Conservation (phyloP, 2,113 vertebrate species). For the Ctenodactylus gundi region DNA sequence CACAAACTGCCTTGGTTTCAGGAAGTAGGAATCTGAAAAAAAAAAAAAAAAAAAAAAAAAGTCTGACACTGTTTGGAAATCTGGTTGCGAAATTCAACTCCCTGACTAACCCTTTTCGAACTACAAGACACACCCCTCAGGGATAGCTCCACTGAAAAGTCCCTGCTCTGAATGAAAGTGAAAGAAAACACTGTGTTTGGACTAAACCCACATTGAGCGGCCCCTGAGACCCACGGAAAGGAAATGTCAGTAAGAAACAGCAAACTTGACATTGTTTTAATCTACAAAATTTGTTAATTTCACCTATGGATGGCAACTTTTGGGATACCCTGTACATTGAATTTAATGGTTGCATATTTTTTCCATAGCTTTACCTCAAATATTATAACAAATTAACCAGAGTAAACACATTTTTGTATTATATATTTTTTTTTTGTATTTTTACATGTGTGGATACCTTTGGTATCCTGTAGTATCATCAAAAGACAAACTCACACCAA, state of each 20-base stretch:
- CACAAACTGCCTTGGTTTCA: conserved; percentile 46
- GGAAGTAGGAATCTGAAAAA: conserved; percentile 51
- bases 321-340: too few species aligned
- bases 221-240: neutral
- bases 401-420: too few species aligned
- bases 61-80: neutral
- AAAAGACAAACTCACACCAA: neutral
- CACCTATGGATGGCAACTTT: too few species aligned
- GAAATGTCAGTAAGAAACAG: neutral
- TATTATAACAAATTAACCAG: too few species aligned
- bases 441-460: too few species aligned
- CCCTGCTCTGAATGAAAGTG: neutral
- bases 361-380: too few species aligned
- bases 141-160: neutral
- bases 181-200: neutral
- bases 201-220: neutral
- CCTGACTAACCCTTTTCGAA: neutral
- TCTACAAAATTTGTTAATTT: too few species aligned
- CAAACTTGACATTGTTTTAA: neutral
- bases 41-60: conserved; percentile 12
- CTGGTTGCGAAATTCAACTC: conserved; percentile 4
- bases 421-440: too few species aligned
- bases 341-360: too few species aligned
- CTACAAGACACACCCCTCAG: conserved; percentile 9
- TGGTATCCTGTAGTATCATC: too few species aligned